Conservation (phyloP, 2,888 invertebrate species). For the Lacanobia oleracea region DNA sequence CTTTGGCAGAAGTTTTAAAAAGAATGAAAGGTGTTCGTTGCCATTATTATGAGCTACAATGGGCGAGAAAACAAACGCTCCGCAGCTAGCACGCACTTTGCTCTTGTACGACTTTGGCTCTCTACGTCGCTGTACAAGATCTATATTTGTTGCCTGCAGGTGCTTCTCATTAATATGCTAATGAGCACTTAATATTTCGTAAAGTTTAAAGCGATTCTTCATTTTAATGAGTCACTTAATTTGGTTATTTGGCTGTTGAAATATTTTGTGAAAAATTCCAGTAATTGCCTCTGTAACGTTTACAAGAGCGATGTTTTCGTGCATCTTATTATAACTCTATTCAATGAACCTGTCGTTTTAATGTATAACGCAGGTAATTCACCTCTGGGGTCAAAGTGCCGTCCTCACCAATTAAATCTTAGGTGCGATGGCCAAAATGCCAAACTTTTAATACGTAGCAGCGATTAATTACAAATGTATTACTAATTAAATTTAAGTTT, state of each 20-base stretch:
- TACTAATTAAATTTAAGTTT: constrained; percentile 78
- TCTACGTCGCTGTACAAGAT: constrained; percentile 15
- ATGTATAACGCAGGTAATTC: constrained; percentile 64
- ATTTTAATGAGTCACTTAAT: constrained; percentile 10
- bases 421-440: constrained; percentile 68
- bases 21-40: constrained; percentile 63
- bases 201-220: constrained; percentile 10
- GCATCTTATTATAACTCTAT: constrained; percentile 26
- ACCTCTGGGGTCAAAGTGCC: constrained; percentile 66
- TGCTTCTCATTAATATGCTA: constrained; percentile 39
- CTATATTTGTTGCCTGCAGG: constrained; percentile 5
- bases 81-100: constrained; percentile 46
- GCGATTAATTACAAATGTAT: constrained; percentile 81
- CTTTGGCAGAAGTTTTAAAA: constrained; percentile 56
- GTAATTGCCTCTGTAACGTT: constrained; percentile 10
- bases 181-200: constrained; percentile 32
- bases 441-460: constrained; percentile 77
- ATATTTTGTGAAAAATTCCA: background rate
- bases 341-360: constrained; percentile 52
- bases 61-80: constrained; percentile 53
- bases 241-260: constrained; percentile 5
- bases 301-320: constrained; percentile 28
- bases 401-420: constrained; percentile 71
- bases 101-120: constrained; percentile 32
- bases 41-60: constrained; percentile 58